These are phyloP conservation scores for Chlamydotis undulata DNA, from an alignment of 2,113 vertebrate species.

Conservation along the genomic window DNA sequence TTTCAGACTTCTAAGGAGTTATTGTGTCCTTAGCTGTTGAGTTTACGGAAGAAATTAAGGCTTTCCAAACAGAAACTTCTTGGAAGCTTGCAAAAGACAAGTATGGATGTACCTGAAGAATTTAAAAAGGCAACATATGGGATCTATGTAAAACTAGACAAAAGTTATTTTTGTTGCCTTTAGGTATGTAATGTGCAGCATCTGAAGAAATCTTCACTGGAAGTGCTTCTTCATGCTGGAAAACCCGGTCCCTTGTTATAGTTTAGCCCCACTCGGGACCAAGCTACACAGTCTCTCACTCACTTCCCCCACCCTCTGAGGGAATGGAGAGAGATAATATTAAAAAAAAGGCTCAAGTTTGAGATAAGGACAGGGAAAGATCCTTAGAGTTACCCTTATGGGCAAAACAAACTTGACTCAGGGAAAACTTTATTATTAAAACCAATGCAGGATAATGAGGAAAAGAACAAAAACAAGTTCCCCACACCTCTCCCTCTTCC, in stretches of 20 bases:
- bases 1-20: not conserved
- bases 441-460: no score
- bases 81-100: not conserved
- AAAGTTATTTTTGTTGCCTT: not conserved
- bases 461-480: no score
- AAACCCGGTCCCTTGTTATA: not conserved
- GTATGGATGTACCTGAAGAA: not conserved
- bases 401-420: no score
- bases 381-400: no score
- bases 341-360: no score
- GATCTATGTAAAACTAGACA: not conserved
- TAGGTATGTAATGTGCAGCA: not conserved
- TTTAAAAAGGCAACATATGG: not conserved
- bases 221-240: not conserved
- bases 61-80: not conserved
- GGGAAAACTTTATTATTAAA: no score
- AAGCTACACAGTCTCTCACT: no score
- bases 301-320: no score
- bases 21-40: not conserved
- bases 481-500: no score
- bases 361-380: no score
- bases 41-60: not conserved
- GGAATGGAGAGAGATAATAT: no score
- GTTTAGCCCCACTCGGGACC: no score
- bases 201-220: not conserved